Base-by-base conservation (phyloP, 2,113 vertebrate genomes). In the Colossoma macropomum region DNA sequence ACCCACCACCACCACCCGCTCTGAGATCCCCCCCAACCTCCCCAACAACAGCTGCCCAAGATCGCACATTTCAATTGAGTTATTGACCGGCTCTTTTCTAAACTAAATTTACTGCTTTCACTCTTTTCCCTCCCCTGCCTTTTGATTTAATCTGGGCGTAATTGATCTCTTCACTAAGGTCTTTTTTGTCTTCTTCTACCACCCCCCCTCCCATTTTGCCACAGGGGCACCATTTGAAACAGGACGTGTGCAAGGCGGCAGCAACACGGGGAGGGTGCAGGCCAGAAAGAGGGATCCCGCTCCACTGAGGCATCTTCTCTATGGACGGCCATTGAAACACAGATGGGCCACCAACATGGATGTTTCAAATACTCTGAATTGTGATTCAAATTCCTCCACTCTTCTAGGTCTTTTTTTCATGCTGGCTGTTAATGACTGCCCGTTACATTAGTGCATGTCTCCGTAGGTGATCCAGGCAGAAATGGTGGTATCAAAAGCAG, bases 31-130 rank as follows among this genome's bases (percentile, higher is more conserved):
- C 69, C 66, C 69, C 73, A 34, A 23, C 32, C 77, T 23, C 76
- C 45, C 76, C 32, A 78, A 32, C 59, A 80, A 82, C 71, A 62
- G 63, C 62, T 73, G 63, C 77, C 45, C 65, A 34, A 41, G 77
- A 13, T 21, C 21, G 25, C 75, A 63, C 23, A 72, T 89, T 86
- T 87, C 60, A 75, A 79, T 82, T 25, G 59, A 84, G 73, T 79
- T 87, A 84, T 79, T 78, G 59, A 79, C n/a, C 75, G 75, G 38
- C 28, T 62, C 86, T 85, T 87, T 60, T 87, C 60, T 63, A 34
- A 85, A 75, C 80, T 79, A 74, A 88, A 88, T 89, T 63, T 79
- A 85, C 68, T 25, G 63, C 79, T 41, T 86, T 79, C 70, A 72
- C 56, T 80, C 68, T 84, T 81, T 79, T 73, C 34, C 54, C 60